Evolutionary conservation across 1,140 invertebrate species (phyloP).

Genomic region (Semibalanus balanoides): DNA sequence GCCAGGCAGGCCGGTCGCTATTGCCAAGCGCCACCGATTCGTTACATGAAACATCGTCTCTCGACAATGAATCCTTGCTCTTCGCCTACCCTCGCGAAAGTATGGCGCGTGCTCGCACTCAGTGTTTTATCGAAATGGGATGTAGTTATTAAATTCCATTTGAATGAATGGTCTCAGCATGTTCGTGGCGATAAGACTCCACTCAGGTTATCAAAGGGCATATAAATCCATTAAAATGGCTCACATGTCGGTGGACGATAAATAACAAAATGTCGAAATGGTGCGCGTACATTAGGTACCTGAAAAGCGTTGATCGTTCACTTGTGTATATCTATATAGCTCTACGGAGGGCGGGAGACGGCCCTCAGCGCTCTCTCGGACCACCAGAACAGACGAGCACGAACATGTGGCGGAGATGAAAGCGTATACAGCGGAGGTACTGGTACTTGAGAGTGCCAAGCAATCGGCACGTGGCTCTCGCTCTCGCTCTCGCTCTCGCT

Average conservation of each 20-base stretch:
- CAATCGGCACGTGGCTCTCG: background rate
- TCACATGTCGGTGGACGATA: background rate
- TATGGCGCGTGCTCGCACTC: no score
- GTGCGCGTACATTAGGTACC: constrained; percentile 1
- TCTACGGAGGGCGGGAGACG: background rate
- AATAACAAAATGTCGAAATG: background rate
- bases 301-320: background rate
- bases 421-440: background rate
- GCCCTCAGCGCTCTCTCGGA: background rate
- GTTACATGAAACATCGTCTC: no score
- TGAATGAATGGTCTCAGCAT: no score
- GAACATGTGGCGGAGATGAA: background rate
- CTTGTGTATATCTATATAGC: background rate
- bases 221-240: background rate
- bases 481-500: background rate
- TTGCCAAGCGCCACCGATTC: no score
- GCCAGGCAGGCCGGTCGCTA: no score
- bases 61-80: no score
- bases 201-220: background rate
- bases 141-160: no score
- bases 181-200: no score
- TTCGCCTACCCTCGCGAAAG: no score
- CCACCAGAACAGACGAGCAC: no score
- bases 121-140: no score
- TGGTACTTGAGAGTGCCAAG: background rate